These are phyloP conservation scores for Malacoraja senta DNA, from an alignment of 2,797 vertebrate genomes.

Conservation along the genomic window DNA sequence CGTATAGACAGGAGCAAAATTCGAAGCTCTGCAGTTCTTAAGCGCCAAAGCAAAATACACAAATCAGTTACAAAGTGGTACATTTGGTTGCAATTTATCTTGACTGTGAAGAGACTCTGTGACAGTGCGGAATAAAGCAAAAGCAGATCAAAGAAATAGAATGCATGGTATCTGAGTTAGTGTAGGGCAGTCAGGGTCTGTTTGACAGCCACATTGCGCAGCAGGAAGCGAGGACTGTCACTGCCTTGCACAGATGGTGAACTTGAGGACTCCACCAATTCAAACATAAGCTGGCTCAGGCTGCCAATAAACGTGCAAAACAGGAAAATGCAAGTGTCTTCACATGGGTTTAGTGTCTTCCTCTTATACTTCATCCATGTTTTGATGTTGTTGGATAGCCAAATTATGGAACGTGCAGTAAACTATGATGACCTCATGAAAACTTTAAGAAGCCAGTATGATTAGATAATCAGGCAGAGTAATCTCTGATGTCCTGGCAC, in stretches of 20 bases:
- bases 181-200: neutral
- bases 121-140: neutral
- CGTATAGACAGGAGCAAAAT: neutral
- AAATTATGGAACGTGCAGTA: neutral
- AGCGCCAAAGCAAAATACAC: neutral
- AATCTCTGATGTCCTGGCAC: too few relatives aligned
- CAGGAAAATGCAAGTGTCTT: neutral
- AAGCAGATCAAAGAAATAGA: neutral
- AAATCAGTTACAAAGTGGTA: neutral
- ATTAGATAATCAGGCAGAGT: neutral
- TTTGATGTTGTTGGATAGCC: neutral
- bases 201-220: neutral
- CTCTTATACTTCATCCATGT: neutral
- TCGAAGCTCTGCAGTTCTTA: neutral
- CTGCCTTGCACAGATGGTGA: neutral
- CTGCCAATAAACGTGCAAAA: neutral
- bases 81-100: neutral
- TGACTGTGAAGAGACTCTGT: neutral
- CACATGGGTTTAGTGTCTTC: neutral
- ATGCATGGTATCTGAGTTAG: neutral
- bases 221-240: neutral
- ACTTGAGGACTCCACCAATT: neutral
- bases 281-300: neutral
- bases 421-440: neutral
- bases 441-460: neutral